phyloP scores from a whole-genome alignment of 2,888 invertebrate genomes.

The Harmothoe impar region DNA sequence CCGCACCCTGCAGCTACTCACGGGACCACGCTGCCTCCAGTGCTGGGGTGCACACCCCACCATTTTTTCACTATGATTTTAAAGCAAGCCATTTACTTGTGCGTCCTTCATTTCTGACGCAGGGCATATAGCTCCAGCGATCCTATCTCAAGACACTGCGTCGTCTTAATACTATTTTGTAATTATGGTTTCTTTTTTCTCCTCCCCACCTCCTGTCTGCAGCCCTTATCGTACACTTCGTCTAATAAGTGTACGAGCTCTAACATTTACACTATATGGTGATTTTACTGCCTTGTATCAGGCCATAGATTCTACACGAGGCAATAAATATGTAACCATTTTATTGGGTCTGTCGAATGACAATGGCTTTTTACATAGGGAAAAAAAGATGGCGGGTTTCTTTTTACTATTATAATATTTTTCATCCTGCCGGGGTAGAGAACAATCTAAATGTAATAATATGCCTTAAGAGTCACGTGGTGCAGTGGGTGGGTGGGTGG shows the following conservation, averaged over 20 bases:
- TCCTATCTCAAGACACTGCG: not conserved
- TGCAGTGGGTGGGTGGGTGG: not conserved
- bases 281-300: not conserved
- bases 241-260: not conserved
- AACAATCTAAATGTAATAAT: constrained; percentile 57
- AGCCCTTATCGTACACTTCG: not conserved
- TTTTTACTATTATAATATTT: constrained; percentile 9
- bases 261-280: not conserved
- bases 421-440: constrained; percentile 1
- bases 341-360: constrained; percentile 41
- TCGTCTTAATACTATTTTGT: constrained; percentile 48
- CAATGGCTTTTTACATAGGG: not conserved
- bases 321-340: constrained; percentile 45
- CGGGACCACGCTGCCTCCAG: not conserved
- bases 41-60: not conserved
- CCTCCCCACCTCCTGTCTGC: not conserved
- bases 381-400: not conserved
- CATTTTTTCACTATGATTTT: constrained; percentile 33
- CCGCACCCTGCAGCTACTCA: not conserved
- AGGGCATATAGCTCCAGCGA: constrained; percentile 10
- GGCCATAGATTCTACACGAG: not conserved
- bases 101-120: constrained; percentile 27
- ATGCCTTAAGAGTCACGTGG: constrained; percentile 50
- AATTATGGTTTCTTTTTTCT: constrained; percentile 7
- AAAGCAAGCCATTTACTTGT: not conserved